Conservation (phyloP, 2,113 vertebrate genomes). For the Oncorhynchus keta region DNA sequence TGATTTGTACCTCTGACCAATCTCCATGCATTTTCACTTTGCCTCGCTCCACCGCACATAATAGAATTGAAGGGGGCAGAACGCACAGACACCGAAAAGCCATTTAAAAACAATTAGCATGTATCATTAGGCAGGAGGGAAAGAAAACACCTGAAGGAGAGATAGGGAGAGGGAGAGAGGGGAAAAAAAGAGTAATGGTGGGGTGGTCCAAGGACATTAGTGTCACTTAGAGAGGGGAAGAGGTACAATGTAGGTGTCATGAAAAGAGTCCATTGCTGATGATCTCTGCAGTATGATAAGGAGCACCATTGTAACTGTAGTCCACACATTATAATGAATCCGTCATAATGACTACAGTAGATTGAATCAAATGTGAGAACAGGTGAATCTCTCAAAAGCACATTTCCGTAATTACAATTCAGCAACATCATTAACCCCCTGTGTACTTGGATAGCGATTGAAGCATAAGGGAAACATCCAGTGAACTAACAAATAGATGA, state of each 20-base stretch:
- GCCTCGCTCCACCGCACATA: slow-evolving; percentile 51
- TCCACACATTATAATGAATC: slow-evolving; percentile 28
- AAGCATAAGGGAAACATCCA: not conserved
- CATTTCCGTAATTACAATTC: not conserved
- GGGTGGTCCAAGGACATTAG: slow-evolving; percentile 36
- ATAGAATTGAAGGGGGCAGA: slow-evolving; percentile 50
- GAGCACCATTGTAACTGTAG: slow-evolving; percentile 17
- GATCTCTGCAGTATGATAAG: slow-evolving; percentile 18
- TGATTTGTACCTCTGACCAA: slow-evolving; percentile 39
- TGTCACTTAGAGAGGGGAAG: slow-evolving; percentile 1
- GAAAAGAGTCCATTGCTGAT: slow-evolving; percentile 14
- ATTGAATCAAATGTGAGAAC: too few species aligned
- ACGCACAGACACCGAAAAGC: slow-evolving; percentile 34
- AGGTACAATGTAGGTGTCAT: not conserved
- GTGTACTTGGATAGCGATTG: not conserved
- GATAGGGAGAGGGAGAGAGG: slow-evolving; percentile 11
- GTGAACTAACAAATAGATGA: not conserved
- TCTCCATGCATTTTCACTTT: slow-evolving; percentile 32
- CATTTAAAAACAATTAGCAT: slow-evolving; percentile 69
- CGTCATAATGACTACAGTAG: slow-evolving; percentile 17
- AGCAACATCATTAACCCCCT: not conserved
- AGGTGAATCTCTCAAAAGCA: not conserved
- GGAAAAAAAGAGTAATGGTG: not conserved
- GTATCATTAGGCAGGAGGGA: slow-evolving; percentile 61
- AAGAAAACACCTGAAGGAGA: slow-evolving; percentile 50